Base-by-base conservation (phyloP, 92 coral and sea anemone genomes). In the Parazoanthus darwini region DNA sequence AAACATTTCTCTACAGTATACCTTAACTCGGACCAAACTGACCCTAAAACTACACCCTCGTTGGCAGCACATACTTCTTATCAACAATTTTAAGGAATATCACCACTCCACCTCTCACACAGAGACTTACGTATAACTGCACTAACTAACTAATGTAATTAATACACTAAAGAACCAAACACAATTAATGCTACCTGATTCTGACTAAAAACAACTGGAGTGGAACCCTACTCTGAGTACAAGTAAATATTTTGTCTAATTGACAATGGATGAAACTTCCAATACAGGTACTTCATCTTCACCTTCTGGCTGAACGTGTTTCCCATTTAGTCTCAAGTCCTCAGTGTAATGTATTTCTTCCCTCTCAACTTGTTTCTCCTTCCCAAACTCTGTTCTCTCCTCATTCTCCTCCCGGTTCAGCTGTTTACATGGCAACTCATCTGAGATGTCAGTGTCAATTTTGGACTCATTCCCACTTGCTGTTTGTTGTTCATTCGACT, bases 371-470 rank as follows among this genome's bases (percentile, higher is more conserved):
- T 84, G 79, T 2, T 46, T 33, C 56, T 51, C 44, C 65, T 84
- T 71, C 44, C 56, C 87, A 43, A 8, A 51, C 4, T 82, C 50
- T 23, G 50, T 67, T 70, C 56, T 22, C 1, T 71, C 26, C 42
- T 84, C 44, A 71, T 72, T 38, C 74, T 73, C 20, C 22, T 71
- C 26, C 23, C 16, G 44, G 46, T 4, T 43, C 22, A 70, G 14
- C 59, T 71, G 29, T 35, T 80, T 56, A 73, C 67, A 72, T n/a
- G 78, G 78, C 3, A 23, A 48, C 38, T 84, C 87, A 67, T 65
- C 77, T 65, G 63, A 38, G 77, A 39, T 26, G 37, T 38, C 78
- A 38, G 79, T 26, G 2, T 44, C 66, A 72, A 42, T 54, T 25
- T 44, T 54, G 26, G 39, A 13, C 22, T 26, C 37, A 71, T 20